Percentiles rank a stretch among this genome's conserved stretches.
These are phyloP conservation scores for Lindbergichthys nudifrons DNA, from an alignment of 2,797 vertebrate species.

Conservation along the genomic window DNA sequence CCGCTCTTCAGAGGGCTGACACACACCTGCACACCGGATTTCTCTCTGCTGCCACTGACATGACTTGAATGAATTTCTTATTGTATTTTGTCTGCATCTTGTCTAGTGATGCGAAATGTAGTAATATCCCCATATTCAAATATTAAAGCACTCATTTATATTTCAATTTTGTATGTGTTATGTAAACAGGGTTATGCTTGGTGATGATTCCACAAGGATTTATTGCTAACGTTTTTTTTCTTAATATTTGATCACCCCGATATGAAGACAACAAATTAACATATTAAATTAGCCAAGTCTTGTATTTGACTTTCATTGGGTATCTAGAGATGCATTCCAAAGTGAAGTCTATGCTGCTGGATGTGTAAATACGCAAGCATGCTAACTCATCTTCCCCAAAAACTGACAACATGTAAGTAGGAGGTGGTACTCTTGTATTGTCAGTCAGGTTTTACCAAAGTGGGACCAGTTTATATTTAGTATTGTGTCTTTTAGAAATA, in stretches of 20 bases:
- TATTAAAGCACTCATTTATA: no score
- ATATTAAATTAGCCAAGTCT: not conserved
- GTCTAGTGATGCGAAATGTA: not conserved
- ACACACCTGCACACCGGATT: slow-evolving; percentile 5
- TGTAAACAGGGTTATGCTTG: no score
- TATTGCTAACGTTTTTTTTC: not conserved
- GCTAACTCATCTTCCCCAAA: no score
- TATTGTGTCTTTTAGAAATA: no score
- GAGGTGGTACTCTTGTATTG: no score
- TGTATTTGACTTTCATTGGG: not conserved
- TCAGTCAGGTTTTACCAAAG: not conserved
- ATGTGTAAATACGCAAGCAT: no score
- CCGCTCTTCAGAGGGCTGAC: slow-evolving; percentile 39
- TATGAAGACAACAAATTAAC: not conserved
- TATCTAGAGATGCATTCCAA: no score
- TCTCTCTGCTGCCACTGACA: slow-evolving; percentile 3
- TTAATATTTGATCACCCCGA: not conserved
- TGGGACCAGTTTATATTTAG: not conserved
- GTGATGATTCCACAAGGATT: not conserved
- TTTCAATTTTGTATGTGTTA: not conserved
- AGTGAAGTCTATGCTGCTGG: no score
- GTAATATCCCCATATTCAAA: not conserved
- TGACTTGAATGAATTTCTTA: not conserved
- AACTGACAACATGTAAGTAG: no score
- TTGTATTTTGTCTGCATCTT: not conserved